Percentiles rank a stretch among this genome's conserved stretches.
These are phyloP conservation scores for Rhinogobius similis DNA, from an alignment of 2,113 vertebrate species.

Conservation along the genomic window DNA sequence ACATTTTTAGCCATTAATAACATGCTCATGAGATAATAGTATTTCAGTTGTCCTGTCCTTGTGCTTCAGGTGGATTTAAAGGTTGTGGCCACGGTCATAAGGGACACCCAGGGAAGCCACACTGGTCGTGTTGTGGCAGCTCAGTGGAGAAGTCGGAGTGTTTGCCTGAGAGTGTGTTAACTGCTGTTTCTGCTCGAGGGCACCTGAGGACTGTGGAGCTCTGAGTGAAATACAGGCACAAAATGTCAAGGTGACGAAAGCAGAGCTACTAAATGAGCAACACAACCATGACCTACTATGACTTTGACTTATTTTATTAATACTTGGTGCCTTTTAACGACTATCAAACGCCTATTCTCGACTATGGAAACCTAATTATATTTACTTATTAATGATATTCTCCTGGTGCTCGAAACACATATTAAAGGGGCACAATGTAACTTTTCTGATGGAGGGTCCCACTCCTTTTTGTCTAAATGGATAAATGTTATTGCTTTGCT, in stretches of 20 bases:
- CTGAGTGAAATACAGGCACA: conserved; percentile 58
- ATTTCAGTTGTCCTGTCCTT: background rate
- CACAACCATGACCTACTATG: background rate
- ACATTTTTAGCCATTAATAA: background rate
- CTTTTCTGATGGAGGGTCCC: background rate
- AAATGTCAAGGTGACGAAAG: background rate
- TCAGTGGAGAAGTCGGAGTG: conserved; percentile 83
- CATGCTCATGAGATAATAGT: background rate
- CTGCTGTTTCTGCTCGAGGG: conserved; percentile 53
- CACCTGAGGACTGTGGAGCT: conserved; percentile 85
- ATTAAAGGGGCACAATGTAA: background rate
- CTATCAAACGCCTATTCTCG: background rate
- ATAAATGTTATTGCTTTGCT: too few relatives aligned
- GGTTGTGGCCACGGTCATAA: conserved; percentile 93
- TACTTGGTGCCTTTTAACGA: background rate
- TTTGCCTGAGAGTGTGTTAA: conserved; percentile 60
- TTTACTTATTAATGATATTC: background rate
- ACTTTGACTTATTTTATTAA: background rate
- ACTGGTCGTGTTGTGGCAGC: conserved; percentile 94
- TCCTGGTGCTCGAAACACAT: too few relatives aligned
- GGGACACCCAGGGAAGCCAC: conserved; percentile 88
- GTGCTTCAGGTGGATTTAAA: conserved; percentile 86
- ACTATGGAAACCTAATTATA: background rate
- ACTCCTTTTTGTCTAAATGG: background rate
- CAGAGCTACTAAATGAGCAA: background rate